Base-by-base conservation (phyloP, 2,797 vertebrate genomes). In the Peromyscus eremicus region DNA sequence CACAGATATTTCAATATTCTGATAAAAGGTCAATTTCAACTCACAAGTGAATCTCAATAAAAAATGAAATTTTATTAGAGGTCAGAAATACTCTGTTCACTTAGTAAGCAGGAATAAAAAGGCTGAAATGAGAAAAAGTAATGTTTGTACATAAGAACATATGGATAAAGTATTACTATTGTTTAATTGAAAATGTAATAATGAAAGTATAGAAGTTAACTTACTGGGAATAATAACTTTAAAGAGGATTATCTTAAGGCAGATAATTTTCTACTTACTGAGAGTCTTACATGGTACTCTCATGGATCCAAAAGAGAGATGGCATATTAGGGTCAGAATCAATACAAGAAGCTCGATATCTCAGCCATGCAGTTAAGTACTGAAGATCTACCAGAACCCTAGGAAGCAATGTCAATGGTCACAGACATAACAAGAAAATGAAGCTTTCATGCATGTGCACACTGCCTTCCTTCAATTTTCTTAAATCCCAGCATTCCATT, bases 111-210 rank as follows among this genome's bases (percentile, higher is more conserved):
- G 29, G 40, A 23, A 34, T 9, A 19, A 43, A 64, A 68, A 75
- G 83, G 57, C 68, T 84, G n/a, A 75, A 94, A 92, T 55, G 11
- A 46, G n/a, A 93, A 27, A 94, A n/a, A 80, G 52, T 86, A 87
- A 80, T 87, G 13, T 68, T 73, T 55, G 57, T 12, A 76, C 6
- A 37, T 55, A 40, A 60, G 60, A 27, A 66, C 14, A 70, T 29
- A 77, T 19, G 55, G 1, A 82, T 82, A 57, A 85, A 82, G 91
- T 75, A 46, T 40, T 43, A 16, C 37, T 23, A 57, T 84, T 25
- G 62, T 32, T 57, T 79, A 57, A 23, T 13, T 95, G 21, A 89
- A 90, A 95, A 32, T 83, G 6, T 85, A 73, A 91, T 40, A 66
- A 25, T 91, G 68, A n/a, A 79, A 68, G 16, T 85, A 49, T 3